Conservation (phyloP, 1,140 invertebrate species). For the Macrobrachium nipponense region DNA sequence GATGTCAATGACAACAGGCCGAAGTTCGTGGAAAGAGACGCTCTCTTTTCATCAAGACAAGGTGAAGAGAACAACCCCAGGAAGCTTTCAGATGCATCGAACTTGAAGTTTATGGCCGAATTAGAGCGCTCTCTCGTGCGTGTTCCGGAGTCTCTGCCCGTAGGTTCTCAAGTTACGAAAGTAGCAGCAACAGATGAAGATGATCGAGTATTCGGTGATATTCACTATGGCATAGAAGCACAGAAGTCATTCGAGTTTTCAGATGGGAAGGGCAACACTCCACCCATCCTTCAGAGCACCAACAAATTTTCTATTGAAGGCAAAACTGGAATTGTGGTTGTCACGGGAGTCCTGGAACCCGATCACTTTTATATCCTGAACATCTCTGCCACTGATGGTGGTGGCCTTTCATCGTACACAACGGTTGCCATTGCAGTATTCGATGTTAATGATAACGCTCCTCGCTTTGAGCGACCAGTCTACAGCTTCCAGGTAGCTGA, state of each 20-base stretch:
- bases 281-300: slow-evolving; percentile 28
- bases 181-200: slow-evolving; percentile 70
- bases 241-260: slow-evolving; percentile 45
- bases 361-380: slow-evolving; percentile 45
- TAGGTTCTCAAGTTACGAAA: slow-evolving; percentile 70
- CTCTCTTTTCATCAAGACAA: slow-evolving; percentile 37
- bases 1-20: slow-evolving; percentile 90
- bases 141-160: slow-evolving; percentile 70
- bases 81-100: slow-evolving; percentile 37
- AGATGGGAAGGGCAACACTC: slow-evolving; percentile 4
- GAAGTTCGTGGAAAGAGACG: slow-evolving; percentile 64
- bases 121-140: slow-evolving; percentile 39
- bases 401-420: slow-evolving; percentile 40
- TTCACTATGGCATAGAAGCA: slow-evolving; percentile 37
- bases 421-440: slow-evolving; percentile 75
- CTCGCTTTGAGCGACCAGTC: slow-evolving; percentile 77
- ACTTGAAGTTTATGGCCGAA: slow-evolving; percentile 25
- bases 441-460: slow-evolving; percentile 94
- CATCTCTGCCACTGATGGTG: slow-evolving; percentile 45
- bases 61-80: slow-evolving; percentile 35
- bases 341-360: slow-evolving; percentile 34
- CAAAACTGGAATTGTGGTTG: slow-evolving; percentile 38
- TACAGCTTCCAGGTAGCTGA: slow-evolving; percentile 54
- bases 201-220: slow-evolving; percentile 65
- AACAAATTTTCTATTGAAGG: slow-evolving; percentile 39